Evolutionary conservation across 1,140 invertebrate species (phyloP), one percentile per base, ranked within the genome.

Genomic region (Drosophila grimshawi): DNA sequence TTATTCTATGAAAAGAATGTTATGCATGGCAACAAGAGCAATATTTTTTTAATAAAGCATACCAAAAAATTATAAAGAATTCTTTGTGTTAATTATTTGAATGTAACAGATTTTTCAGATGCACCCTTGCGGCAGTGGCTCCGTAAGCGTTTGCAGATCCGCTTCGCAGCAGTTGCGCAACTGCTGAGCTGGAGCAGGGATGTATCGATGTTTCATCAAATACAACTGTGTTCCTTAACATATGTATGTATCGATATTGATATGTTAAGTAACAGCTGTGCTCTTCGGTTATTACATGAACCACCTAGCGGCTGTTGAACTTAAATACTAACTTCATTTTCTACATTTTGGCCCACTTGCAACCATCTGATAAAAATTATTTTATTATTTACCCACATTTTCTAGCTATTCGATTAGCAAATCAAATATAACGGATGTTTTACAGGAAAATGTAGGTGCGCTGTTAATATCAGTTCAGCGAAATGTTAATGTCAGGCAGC

Each of bases 41-140:
- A 89, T 89, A 89, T 89, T 89, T 89, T 89, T 89, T 37, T 89
- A 89, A 89, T 86, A 86, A 86, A 86, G 61, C 39, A 67, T 88
- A 66, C 46, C 49, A 35, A 61, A 67, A 76, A 67, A 51, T 27
- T 11, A 6, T 60, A 1, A 32, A 32, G n/a, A 4, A 7, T 39
- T 33, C 2, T n/a, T 3, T n/a, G 5, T 8, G 3, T 3, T 29
- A 8, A 33, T 4, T 10, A n/a, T 56, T 72, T 11, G 43, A 56
- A 51, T 35, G 51, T n/a, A 19, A 19, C 2, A 29, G 3, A n/a
- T 4, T 43, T 43, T 43, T 29, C 29, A 4, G 0, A 32, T 8
- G 33, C 2, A 11, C 7, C 19, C 1, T 19, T 37, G 11, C 37
- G 33, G 6, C n/a, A 57, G 27, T 2, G 2, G 5, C 5, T 10